These are phyloP conservation scores for Slavum lentiscoides DNA, from an alignment of 2,888 invertebrate species.

Conservation along the genomic window DNA sequence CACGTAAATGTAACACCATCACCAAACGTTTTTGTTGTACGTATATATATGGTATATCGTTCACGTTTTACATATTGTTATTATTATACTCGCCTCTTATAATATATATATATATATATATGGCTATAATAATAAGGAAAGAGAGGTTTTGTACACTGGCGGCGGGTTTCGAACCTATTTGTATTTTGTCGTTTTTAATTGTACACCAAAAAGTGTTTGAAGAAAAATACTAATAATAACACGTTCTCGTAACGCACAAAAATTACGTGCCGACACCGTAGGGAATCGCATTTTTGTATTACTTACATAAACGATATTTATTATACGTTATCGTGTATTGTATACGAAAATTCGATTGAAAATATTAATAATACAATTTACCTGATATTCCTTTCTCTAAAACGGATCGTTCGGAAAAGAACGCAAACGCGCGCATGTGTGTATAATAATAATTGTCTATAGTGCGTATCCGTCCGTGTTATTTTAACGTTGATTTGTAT, in stretches of 20 bases:
- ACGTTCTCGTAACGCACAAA: neutral
- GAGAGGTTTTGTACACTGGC: neutral
- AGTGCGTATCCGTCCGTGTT: no score
- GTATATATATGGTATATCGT: no score
- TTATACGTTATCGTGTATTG: no score
- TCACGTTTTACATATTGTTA: neutral
- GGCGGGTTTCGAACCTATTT: neutral
- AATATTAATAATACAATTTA: neutral
- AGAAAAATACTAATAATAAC: slow-evolving; percentile 2
- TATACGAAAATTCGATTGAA: neutral
- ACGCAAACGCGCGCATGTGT: neutral
- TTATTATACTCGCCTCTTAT: no score
- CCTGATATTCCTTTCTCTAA: neutral
- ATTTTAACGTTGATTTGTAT: no score
- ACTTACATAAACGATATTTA: no score
- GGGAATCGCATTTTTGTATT: neutral
- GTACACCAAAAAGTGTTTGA: neutral
- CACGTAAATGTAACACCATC: neutral
- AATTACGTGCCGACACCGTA: slow-evolving; percentile 18
- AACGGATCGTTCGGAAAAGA: neutral
- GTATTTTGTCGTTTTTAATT: slow-evolving; percentile 5
- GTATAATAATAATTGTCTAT: neutral
- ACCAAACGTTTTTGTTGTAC: neutral
- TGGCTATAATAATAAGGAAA: neutral
- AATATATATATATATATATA: neutral